Conservation (phyloP, 2,113 vertebrate genomes). For the Morone saxatilis region DNA sequence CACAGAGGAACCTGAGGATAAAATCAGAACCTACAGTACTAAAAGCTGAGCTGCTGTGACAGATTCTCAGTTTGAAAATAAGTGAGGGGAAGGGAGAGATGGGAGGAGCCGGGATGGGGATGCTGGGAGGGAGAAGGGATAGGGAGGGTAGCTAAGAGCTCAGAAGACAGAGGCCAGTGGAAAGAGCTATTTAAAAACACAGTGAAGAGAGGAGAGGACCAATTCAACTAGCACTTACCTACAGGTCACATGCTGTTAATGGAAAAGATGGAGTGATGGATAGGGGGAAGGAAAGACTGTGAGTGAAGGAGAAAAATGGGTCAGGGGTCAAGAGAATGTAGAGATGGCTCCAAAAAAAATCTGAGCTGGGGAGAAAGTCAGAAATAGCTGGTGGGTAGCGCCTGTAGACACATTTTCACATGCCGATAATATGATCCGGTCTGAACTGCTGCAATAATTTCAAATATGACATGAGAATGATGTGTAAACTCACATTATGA, state of each 20-base stretch:
- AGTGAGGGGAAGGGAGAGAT: neutral
- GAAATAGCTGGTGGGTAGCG: too few species aligned
- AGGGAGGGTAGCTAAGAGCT: conserved; percentile 54
- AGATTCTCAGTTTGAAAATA: neutral
- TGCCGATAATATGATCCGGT: too few species aligned
- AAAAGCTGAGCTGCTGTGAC: neutral
- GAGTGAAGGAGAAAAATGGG: conserved; percentile 43
- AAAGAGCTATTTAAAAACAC: conserved; percentile 76
- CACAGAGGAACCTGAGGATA: neutral
- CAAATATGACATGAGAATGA: too few species aligned
- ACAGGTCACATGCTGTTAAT: conserved; percentile 66
- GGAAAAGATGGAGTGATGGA: conserved; percentile 68
- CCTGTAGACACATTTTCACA: too few species aligned
- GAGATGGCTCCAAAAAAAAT: conserved; percentile 37
- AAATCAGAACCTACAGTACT: neutral
- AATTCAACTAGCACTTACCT: conserved; percentile 69
- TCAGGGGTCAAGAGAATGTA: conserved; percentile 29
- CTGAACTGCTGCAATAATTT: too few species aligned
- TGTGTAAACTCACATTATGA: too few species aligned
- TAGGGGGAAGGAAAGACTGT: conserved; percentile 39
- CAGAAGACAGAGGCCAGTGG: conserved; percentile 44
- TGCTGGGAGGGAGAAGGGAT: neutral
- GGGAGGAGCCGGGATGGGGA: neutral
- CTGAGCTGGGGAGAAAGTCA: too few species aligned
- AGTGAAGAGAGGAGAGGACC: conserved; percentile 50